Conservation (phyloP, 2,888 invertebrate genomes). For the Gymnosoma rotundatum region DNA sequence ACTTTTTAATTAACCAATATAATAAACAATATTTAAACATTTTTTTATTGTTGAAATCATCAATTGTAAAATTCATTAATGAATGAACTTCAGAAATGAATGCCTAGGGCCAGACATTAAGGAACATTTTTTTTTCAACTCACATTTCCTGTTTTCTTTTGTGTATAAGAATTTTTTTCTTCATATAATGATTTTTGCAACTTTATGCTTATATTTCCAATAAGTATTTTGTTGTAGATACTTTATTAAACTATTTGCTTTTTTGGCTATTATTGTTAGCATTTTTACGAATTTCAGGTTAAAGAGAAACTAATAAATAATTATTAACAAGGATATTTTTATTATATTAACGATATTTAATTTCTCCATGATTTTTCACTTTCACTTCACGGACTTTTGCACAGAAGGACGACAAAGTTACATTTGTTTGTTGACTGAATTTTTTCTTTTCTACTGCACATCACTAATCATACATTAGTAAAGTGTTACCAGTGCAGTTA, state of each 20-base stretch:
- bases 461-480: not conserved
- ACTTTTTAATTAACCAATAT: not conserved
- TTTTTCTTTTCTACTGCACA: constrained; percentile 20
- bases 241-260: constrained; percentile 14
- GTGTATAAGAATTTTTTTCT: constrained; percentile 64
- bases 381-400: constrained; percentile 63
- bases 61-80: not conserved
- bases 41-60: not conserved
- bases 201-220: constrained; percentile 10
- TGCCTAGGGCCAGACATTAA: constrained; percentile 8
- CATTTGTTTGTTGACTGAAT: constrained; percentile 52
- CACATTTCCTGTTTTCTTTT: constrained; percentile 52
- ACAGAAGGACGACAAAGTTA: constrained; percentile 60
- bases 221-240: constrained; percentile 12
- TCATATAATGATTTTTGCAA: constrained; percentile 45
- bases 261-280: constrained; percentile 3
- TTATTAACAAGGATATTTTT: constrained; percentile 8
- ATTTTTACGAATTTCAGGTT: constrained; percentile 13
- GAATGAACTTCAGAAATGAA: constrained; percentile 6
- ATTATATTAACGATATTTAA: constrained; percentile 42
- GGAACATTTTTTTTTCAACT: constrained; percentile 38
- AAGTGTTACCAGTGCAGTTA: too few species aligned
- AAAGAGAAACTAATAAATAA: constrained; percentile 4
- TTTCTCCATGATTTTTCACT: constrained; percentile 56
- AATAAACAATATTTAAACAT: not conserved